These are phyloP conservation scores for Myripristis murdjan DNA, from an alignment of 2,797 vertebrate species.

Conservation along the genomic window DNA sequence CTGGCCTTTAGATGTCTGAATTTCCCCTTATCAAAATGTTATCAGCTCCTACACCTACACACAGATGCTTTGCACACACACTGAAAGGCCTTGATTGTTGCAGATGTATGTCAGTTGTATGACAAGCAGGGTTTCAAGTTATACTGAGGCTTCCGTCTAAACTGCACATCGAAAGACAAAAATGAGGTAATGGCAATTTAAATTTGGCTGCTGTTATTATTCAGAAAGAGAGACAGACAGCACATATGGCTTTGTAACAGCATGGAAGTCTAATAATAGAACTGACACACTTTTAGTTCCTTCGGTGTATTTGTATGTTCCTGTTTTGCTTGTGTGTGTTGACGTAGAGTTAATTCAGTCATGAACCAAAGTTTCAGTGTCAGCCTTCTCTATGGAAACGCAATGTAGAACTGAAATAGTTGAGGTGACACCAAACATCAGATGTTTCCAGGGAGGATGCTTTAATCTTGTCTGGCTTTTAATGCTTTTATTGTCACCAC, in stretches of 20 bases:
- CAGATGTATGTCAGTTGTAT: constrained; percentile 4
- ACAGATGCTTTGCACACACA: not conserved
- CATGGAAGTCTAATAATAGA: constrained; percentile 42
- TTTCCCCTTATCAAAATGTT: constrained; percentile 28
- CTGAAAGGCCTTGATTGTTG: not conserved
- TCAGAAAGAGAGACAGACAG: constrained; percentile 29
- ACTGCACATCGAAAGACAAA: not conserved
- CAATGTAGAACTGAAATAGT: constrained; percentile 58
- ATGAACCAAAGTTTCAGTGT: not conserved
- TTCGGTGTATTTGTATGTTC: not conserved
- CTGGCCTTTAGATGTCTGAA: constrained; percentile 23
- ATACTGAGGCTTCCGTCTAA: constrained; percentile 8
- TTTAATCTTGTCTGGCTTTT: constrained; percentile 18
- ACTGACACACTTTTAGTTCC: constrained; percentile 10
- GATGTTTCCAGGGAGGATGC: constrained; percentile 3
- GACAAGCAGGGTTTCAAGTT: not conserved
- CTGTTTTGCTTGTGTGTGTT: constrained; percentile 29
- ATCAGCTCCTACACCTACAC: constrained; percentile 26
- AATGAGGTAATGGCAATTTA: constrained; percentile 6
- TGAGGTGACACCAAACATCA: constrained; percentile 7
- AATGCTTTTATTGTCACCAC: constrained; percentile 37
- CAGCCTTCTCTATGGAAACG: constrained; percentile 41
- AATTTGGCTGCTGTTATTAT: constrained; percentile 1
- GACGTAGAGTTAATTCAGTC: not conserved
- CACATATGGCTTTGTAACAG: constrained; percentile 1